These are phyloP conservation scores for Meriones unguiculatus DNA, from an alignment of 2,113 vertebrate genomes.

Conservation along the genomic window DNA sequence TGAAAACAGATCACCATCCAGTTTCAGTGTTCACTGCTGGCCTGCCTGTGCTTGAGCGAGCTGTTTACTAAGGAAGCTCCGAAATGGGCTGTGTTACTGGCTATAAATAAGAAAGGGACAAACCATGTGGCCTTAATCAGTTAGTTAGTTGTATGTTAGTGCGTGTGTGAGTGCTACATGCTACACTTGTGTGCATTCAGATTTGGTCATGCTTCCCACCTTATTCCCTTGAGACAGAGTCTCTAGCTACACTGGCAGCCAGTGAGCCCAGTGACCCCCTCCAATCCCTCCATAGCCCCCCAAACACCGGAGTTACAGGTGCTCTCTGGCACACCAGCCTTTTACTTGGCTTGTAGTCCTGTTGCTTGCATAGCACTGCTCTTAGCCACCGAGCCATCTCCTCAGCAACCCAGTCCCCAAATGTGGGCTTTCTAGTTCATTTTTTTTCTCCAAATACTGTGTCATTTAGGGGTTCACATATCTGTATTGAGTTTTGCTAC, in stretches of 20 bases:
- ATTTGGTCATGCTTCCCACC: not conserved
- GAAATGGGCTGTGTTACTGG: not conserved
- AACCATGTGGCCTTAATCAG: not conserved
- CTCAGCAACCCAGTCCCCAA: not conserved
- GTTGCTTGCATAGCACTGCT: not conserved
- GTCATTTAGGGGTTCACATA: not conserved
- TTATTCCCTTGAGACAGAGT: not conserved
- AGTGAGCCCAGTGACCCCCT: not conserved
- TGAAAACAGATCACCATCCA: not conserved
- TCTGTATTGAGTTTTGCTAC: not conserved
- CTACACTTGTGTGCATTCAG: not conserved
- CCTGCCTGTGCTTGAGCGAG: not conserved
- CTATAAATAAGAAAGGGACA: not conserved
- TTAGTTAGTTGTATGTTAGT: not conserved
- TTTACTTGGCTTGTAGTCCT: not conserved
- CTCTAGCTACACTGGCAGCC: not conserved
- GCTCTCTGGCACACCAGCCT: not conserved
- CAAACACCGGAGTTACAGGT: not conserved
- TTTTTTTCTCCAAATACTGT: constrained; percentile 21
- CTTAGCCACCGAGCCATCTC: not conserved
- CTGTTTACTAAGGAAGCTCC: constrained; percentile 10
- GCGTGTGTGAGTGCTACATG: too few species aligned
- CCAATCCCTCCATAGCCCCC: accelerated
- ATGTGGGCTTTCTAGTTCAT: not conserved
- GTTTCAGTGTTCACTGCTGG: not conserved